Evolutionary conservation across 2,797 vertebrate species (phyloP).

Genomic region (Spheniscus humboldti): DNA sequence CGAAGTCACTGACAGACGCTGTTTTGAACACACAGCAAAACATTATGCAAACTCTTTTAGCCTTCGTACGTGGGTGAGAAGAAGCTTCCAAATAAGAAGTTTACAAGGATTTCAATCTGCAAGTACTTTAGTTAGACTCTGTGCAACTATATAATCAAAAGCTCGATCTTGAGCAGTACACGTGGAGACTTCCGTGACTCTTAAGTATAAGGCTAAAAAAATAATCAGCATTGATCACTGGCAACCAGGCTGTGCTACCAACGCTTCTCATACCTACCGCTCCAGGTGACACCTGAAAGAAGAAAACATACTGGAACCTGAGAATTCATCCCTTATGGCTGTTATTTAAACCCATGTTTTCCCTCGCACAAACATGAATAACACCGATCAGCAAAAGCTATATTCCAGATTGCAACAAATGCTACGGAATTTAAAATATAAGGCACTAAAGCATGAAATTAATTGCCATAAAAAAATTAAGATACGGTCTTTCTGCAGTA

Average conservation of each 20-base stretch:
- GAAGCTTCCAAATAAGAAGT: conserved; percentile 75
- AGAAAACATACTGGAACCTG: neutral
- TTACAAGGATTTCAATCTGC: conserved; percentile 67
- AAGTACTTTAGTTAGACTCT: conserved; percentile 58
- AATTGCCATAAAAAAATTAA: neutral
- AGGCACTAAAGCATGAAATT: neutral
- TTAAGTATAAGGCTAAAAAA: neutral
- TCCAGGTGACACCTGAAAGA: neutral
- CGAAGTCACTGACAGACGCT: conserved; percentile 74
- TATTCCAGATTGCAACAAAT: neutral
- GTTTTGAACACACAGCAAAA: conserved; percentile 79
- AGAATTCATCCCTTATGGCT: neutral
- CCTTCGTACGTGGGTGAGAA: conserved; percentile 72
- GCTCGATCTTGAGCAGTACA: neutral
- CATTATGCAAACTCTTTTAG: conserved; percentile 79
- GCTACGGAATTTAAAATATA: neutral
- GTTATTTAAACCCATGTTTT: neutral
- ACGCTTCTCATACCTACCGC: neutral
- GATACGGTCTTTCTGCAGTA: neutral
- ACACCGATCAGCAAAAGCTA: neutral
- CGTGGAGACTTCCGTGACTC: neutral
- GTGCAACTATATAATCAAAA: neutral
- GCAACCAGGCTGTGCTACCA: neutral
- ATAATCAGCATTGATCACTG: neutral
- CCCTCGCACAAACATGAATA: neutral